Evolutionary conservation across 2,888 invertebrate species (phyloP), one percentile per base, ranked within the genome.

Genomic region (Deilephila porcellus): DNA sequence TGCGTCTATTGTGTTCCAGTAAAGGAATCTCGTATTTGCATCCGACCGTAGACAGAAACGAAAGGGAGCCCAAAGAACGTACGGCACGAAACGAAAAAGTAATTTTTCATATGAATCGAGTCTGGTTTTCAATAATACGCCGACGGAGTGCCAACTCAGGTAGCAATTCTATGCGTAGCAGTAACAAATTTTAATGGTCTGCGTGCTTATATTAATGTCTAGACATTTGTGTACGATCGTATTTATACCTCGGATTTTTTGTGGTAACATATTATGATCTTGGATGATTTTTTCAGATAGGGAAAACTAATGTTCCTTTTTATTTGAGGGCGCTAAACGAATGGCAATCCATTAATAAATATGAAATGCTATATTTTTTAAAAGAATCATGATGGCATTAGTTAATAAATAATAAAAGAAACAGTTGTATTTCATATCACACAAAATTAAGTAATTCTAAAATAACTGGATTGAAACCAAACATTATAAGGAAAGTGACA

Each of bases 1-100:
- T 88, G 85, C 86, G 83, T 88, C 89, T 88, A 92, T 91, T 91
- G 91, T 92, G 83, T 84, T 87, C 87, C 82, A 83, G 88, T 83
- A 88, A 85, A 90, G 88, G 90, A 90, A 91, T 91, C 90, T 92
- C 88, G 89, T 91, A 89, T 91, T 91, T 88, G 90, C 90, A 90
- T 88, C 88, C 87, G 85, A 90, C 88, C 90, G 89, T 88, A 83
- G 81, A 80, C 79, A 80, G 83, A 82, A 67, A 67, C 67, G 85
- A 83, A 82, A 84, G 84, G 87, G 87, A 83, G 81, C 80, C 81
- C 79, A 80, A 82, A 82, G 85, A 85, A 86, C 84, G 84, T 82
- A 86, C 85, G 81, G 80, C 78, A 81, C 82, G 86, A 86, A 83
- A 86, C 87, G 88, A 88, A 89, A 90, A 88, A 90, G 87, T 89